Conservation (phyloP, 2,888 invertebrate genomes). For the Drosophila mimetica region DNA sequence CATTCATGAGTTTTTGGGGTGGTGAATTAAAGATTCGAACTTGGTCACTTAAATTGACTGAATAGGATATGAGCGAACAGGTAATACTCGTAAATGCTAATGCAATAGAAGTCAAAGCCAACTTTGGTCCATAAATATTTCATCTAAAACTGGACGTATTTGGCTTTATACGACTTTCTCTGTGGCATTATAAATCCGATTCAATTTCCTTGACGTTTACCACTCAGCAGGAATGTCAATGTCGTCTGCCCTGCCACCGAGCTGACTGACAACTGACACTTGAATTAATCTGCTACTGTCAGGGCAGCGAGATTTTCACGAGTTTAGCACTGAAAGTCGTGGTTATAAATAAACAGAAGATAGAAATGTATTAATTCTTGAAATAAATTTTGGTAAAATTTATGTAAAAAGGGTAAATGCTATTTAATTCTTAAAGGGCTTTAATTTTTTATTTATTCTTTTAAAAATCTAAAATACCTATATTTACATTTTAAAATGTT, state of each 20-base stretch:
- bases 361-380: neutral
- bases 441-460: too few relatives aligned
- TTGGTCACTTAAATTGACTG: neutral
- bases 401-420: neutral
- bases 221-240: conserved; percentile 11
- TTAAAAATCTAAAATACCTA: too few relatives aligned
- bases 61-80: conserved; percentile 3
- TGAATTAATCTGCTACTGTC: conserved; percentile 46
- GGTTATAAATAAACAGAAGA: neutral
- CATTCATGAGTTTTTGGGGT: conserved; percentile 20
- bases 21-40: neutral
- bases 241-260: neutral
- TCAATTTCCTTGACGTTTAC: conserved; percentile 19
- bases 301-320: conserved; percentile 1
- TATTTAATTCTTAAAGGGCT: too few relatives aligned
- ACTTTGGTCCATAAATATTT: neutral
- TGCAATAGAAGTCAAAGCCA: neutral
- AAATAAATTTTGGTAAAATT: neutral
- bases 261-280: conserved; percentile 25
- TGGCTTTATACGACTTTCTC: neutral
- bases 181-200: conserved; percentile 12
- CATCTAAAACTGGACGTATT: neutral
- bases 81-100: conserved; percentile 4
- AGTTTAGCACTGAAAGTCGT: conserved; percentile 1
- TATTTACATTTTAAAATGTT: too few relatives aligned